Evolutionary conservation across 2,888 invertebrate genomes (phyloP), one percentile per base, ranked within the genome.

Genomic region (Lasioglossum villosulum): DNA sequence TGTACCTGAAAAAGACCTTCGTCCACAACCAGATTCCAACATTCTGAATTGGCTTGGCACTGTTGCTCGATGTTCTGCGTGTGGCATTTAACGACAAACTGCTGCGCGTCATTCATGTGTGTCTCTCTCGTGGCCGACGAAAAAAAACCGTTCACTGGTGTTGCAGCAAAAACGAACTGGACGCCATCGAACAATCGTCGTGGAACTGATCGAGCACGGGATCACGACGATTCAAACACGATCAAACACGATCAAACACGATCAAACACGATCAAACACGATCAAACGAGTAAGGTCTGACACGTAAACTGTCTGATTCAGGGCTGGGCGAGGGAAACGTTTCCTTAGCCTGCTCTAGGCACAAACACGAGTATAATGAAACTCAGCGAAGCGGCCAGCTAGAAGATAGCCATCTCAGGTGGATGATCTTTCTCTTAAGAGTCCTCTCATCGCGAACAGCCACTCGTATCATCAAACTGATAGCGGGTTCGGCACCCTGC

Each of bases 61-160:
- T 83, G 88, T 70, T 87, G 86, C 68, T 91, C 90, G 89, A 89
- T 79, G 78, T 88, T 89, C 88, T 86, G 89, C 84, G 88, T 82
- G 86, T 93, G 93, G 78, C 91, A 83, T 89, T 92, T 94, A 70
- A 91, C 79, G 73, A 92, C 72, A 52, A 91, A 80, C 82, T 93
- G 94, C 92, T 94, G 93, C 88, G 94, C 94, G 85, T 93, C 93
- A 86, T 92, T 94, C 95, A 94, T 95, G 91, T 93, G 94, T 93
- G 77, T 80, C 80, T 78, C 52, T 79, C 78, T 77, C 48, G 56
- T 90, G 56, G 56, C 72, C 16, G 48, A 12, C 27, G 34, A 71
- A 73, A 73, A 73, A n/a, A n/a, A 48, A 34, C 52, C 19, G 75
- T 70, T 34, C 80, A 8, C 52, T 76, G 63, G 73, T 74, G n/a